Evolutionary conservation across 1,140 invertebrate genomes (phyloP), one percentile per base, ranked within the genome.

Genomic region (Drosophila kanapiae): DNA sequence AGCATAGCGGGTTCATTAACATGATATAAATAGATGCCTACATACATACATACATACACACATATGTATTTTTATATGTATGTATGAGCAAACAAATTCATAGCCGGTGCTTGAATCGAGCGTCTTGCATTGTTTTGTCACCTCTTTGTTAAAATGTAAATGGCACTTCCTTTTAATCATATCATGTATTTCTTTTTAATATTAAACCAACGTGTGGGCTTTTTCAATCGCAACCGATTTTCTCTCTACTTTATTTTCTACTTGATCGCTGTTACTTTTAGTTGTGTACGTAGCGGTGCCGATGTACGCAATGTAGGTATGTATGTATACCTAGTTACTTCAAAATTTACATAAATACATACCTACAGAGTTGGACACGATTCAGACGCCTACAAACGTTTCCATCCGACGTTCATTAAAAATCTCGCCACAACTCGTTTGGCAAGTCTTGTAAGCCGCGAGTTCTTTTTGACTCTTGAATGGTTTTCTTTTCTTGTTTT

Each of bases 351-450:
- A 53, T 56, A 53, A n/a, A 8, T n/a, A 57, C 33, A 53, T 56
- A 53, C 23, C 10, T n/a, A 57, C 33, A 38, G 11, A 29, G 53
- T 65, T 35, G 42, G 54, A n/a, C 61, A 53, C 47, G 33, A 49
- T 72, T 58, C 43, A 64, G 29, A 54, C 77, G 69, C 84, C 84
- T 60, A 87, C 84, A 64, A 68, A 49, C 47, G 54, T 59, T 58
- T 63, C 18, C 33, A 9, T 31, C 45, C 51, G 48, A 56, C 31
- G n/a, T 54, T 60, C 37, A 27, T 42, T 40, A 47, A 45, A 61
- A 76, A 80, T 65, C 79, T 59, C 14, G 29, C 16, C 77, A 48
- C 62, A 88, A 87, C 84, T 84, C 74, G 84, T 84, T 84, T 64
- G 56, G 77, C 77, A 78, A 74, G 62, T 87, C 79, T 78, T 80